Percentiles rank a stretch among this genome's conserved stretches.
Conservation (phyloP, 2,113 vertebrate species). For the Centropristis striata region DNA sequence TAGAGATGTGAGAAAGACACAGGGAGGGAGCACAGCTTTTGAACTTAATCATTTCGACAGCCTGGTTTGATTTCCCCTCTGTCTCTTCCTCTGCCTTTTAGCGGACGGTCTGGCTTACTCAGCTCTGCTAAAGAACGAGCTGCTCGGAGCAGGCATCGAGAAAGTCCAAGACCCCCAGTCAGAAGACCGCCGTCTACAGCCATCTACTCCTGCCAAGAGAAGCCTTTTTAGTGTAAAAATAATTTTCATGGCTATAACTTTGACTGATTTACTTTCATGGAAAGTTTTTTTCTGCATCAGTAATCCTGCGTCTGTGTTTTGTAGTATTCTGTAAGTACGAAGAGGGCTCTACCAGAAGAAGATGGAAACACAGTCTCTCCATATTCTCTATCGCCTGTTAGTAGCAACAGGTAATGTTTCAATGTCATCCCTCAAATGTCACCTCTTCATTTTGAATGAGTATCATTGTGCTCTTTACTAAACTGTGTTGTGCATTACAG, state of each 20-base stretch:
- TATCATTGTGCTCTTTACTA: not conserved
- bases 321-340: constrained; percentile 95
- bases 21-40: constrained; percentile 36
- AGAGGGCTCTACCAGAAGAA: constrained; percentile 92
- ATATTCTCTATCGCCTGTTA: constrained; percentile 97
- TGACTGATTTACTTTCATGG: not conserved
- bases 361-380: constrained; percentile 97
- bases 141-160: constrained; percentile 96
- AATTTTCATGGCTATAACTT: not conserved
- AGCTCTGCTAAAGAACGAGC: constrained; percentile 96
- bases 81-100: constrained; percentile 38
- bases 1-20: constrained; percentile 35
- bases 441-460: not conserved
- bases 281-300: not conserved
- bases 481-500: constrained; percentile 74
- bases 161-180: constrained; percentile 98
- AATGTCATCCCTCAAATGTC: not conserved
- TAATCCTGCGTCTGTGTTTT: constrained; percentile 34
- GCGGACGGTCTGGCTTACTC: constrained; percentile 96
- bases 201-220: constrained; percentile 94
- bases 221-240: constrained; percentile 94
- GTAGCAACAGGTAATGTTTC: constrained; percentile 94
- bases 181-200: constrained; percentile 94
- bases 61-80: constrained; percentile 45
- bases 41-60: constrained; percentile 39